Percentiles rank a stretch among this genome's conserved stretches.
phyloP scores from a whole-genome alignment of 2,113 vertebrate species.

The Telmatochromis brichardi region DNA sequence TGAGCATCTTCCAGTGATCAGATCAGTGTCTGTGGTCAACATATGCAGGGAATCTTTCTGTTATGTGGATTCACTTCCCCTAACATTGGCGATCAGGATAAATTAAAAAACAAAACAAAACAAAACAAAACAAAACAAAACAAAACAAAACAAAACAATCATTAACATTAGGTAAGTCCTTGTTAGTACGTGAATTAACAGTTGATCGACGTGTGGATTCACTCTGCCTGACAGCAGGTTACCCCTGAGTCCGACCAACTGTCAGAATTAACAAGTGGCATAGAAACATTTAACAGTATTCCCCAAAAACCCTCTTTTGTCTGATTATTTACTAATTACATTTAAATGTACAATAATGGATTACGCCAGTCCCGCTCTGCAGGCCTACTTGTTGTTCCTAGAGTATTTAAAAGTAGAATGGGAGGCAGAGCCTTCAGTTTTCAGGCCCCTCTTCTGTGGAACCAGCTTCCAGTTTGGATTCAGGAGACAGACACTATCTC shows the following conservation, averaged over 20 bases:
- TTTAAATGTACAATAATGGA: background rate
- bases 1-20: background rate
- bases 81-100: background rate
- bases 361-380: accelerated
- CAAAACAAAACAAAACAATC: background rate
- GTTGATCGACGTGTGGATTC: background rate
- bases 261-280: background rate
- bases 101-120: background rate
- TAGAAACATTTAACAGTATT: background rate
- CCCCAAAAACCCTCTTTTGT: background rate
- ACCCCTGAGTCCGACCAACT: background rate
- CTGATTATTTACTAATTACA: background rate
- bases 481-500: background rate
- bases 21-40: background rate
- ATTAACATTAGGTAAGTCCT: background rate
- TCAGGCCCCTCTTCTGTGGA: background rate
- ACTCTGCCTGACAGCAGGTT: background rate
- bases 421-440: background rate
- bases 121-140: background rate
- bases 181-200: background rate
- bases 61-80: background rate
- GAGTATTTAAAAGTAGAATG: background rate
- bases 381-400: background rate
- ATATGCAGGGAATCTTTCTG: background rate
- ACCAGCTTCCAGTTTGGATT: background rate